Base-by-base conservation (phyloP, 2,113 vertebrate species). In the Nothobranchius kuhntae region DNA sequence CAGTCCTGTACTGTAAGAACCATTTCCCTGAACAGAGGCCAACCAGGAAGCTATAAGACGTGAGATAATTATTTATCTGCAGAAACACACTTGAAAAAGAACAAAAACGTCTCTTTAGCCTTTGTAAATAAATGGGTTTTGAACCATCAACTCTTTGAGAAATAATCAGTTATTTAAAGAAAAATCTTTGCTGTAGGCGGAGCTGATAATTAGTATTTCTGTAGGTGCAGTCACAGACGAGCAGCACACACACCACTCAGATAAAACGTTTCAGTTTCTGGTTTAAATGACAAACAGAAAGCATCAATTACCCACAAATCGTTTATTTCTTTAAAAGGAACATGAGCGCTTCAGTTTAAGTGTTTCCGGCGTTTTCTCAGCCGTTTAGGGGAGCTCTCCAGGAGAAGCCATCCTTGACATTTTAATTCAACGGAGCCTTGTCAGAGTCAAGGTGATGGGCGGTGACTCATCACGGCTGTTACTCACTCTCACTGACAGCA, bases 391-490 rank as follows among this genome's bases (percentile, higher is more conserved):
- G 15, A 24, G 65, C 65, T 77, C 56, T 61, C 73, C 59, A 9
- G 42, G 44, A 73, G 64, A 78, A 64, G 46, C 65, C 62, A 47
- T 42, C 50, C 65, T 9, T 73, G 80, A 66, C 78, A 65, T 75
- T 77, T 81, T 66, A 77, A 77, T 85, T 68, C 56, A 51, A 47
- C 21, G 8, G 51, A 45, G 67, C 9, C 13, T 60, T 3, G 68
- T 80, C 72, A 65, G 77, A 80, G 77, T 83, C 58, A 40, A 83
- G 80, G 82, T 79, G 67, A 52, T n/a, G 30, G 69, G 55, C 64
- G 40, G 68, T 36, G 72, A 84, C 53, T 79, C 80, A 65, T 65
- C 70, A 0, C 24, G 56, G 4, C 15, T 61, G 13, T 65, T 53
- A 44, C 71, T 84, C 66, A 13, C 65, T 40, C 69, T 53, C 48